Evolutionary conservation across 2,113 vertebrate genomes (phyloP), one percentile per base, ranked within the genome.

Genomic region (Vulpes ferrilata): DNA sequence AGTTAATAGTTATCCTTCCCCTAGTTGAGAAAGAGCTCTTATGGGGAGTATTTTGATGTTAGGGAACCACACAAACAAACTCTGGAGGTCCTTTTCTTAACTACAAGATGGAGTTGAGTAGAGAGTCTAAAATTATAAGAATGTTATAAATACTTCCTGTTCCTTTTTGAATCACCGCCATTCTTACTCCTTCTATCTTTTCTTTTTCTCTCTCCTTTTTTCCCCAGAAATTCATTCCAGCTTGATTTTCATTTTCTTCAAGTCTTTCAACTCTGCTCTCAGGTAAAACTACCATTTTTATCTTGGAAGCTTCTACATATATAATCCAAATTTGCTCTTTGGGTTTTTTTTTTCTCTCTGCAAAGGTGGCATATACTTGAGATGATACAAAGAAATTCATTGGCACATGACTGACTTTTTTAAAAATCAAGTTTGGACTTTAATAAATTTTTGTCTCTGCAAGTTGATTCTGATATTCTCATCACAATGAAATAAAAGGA

Each of bases 391-490:
- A 10, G 62, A 82, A 76, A 86, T 73, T 43, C 60, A 82, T 1
- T 93, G 74, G 53, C 55, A 79, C 20, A 60, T 65, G 53, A 64
- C 5, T 35, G 9, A 35, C 23, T 78, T 85, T 64, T 73, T 48
- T 35, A 1, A 43, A 22, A 74, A 79, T 62, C 60, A 60, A 43
- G 20, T 27, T 87, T 94, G 62, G 55, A 80, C 60, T 88, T 65
- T 71, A 93, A 62, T 16, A 74, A 22, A 19, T 74, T 83, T 81
- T 69, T 79, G 35, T 71, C 84, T 93, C 81, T 74, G 48, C 7
- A 79, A 81, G 32, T 71, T 92, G 85, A 96, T 23, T 74, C 48
- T 88, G 78, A 88, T 19, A 91, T 57, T 85, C 48, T 5, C 90
- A 53, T 95, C 1, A 71, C 91, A 67, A 93, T 62, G 16, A 94